phyloP scores from a whole-genome alignment of 2,888 invertebrate genomes.

The Icerya purchasi region DNA sequence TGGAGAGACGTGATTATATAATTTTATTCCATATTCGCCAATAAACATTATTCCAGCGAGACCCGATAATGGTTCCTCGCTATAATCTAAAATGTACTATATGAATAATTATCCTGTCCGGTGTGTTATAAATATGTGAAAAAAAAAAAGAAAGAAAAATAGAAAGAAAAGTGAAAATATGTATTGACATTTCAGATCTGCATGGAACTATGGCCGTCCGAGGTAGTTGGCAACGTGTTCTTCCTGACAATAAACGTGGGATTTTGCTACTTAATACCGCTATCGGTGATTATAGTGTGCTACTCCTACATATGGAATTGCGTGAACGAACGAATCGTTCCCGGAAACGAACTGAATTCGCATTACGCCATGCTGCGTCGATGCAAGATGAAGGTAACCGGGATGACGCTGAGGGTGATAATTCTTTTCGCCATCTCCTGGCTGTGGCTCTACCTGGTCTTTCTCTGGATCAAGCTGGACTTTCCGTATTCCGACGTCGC shows the following conservation, averaged over 20 bases:
- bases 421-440: slow-evolving; percentile 32
- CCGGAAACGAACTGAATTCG: slow-evolving; percentile 25
- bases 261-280: slow-evolving; percentile 32
- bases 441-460: slow-evolving; percentile 32
- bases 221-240: slow-evolving; percentile 27
- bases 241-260: slow-evolving; percentile 32
- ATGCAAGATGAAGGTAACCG: slow-evolving; percentile 24
- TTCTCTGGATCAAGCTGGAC: slow-evolving; percentile 25
- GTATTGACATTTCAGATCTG: slow-evolving; percentile 22
- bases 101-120: too few species aligned
- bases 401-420: slow-evolving; percentile 33
- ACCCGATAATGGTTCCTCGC: too few species aligned
- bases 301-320: slow-evolving; percentile 31
- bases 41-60: too few species aligned
- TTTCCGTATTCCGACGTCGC: slow-evolving; percentile 19
- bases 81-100: too few species aligned
- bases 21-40: too few species aligned
- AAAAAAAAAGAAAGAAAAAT: too few species aligned
- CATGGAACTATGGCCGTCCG: slow-evolving; percentile 28
- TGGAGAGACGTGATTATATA: too few species aligned
- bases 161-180: not conserved
- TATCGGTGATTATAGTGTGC: slow-evolving; percentile 30
- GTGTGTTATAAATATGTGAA: too few species aligned
- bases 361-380: slow-evolving; percentile 23
- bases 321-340: slow-evolving; percentile 27